These are phyloP conservation scores for Trinectes maculatus DNA, from an alignment of 2,113 vertebrate genomes.

Conservation along the genomic window DNA sequence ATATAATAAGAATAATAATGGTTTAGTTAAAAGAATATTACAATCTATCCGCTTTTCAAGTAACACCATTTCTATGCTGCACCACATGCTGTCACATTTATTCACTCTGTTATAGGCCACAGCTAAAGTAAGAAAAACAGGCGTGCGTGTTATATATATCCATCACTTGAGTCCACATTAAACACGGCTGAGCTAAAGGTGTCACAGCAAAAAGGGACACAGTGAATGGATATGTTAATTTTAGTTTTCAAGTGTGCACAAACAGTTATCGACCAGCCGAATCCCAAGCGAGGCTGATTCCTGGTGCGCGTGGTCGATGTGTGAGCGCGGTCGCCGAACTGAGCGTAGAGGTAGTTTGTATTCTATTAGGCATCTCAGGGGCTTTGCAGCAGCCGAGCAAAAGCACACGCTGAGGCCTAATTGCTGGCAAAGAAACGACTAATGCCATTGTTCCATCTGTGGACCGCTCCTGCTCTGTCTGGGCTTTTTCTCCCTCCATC, in stretches of 20 bases:
- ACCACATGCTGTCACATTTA: too few species aligned
- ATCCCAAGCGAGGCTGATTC: constrained; percentile 60
- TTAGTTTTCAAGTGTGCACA: constrained; percentile 58
- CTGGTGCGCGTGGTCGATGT: constrained; percentile 66
- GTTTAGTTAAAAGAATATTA: too few species aligned
- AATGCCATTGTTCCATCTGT: constrained; percentile 9
- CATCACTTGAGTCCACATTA: not conserved
- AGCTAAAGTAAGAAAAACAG: too few species aligned
- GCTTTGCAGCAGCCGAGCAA: constrained; percentile 55
- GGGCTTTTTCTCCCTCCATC: constrained; percentile 1
- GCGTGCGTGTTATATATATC: too few species aligned
- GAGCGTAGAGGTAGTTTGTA: constrained; percentile 70
- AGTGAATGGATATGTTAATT: constrained; percentile 56
- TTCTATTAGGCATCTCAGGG: constrained; percentile 69
- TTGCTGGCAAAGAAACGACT: constrained; percentile 49
- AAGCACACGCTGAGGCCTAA: constrained; percentile 56
- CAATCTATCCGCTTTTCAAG: too few species aligned
- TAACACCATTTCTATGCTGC: too few species aligned
- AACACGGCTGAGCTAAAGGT: not conserved
- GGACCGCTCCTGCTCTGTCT: constrained; percentile 1
- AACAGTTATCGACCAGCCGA: constrained; percentile 61
- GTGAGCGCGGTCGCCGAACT: constrained; percentile 65
- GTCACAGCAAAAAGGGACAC: not conserved
- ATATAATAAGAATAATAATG: too few species aligned
- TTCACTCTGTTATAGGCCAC: too few species aligned